A percentile compares a stretch with the other conserved stretches of the same genome.
These are phyloP conservation scores for Chrysolina americana DNA, from an alignment of 2,888 invertebrate species.

Conservation along the genomic window DNA sequence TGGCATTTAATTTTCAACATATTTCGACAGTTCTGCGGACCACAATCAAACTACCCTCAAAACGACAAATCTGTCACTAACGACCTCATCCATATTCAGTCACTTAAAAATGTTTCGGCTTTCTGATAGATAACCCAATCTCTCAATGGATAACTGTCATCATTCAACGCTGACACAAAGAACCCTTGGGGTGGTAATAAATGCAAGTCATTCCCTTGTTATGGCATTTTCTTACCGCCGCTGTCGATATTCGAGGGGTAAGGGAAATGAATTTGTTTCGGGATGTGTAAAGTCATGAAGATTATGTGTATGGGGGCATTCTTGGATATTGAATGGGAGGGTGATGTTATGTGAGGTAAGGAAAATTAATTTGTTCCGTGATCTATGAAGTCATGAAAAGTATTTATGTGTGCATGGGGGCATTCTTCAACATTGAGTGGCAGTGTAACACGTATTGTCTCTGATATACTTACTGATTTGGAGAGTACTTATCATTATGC, in stretches of 20 bases:
- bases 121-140: conserved; percentile 37
- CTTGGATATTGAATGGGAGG: conserved; percentile 38
- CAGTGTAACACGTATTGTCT: neutral
- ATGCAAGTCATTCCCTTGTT: conserved; percentile 45
- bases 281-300: conserved; percentile 51
- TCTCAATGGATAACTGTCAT: conserved; percentile 46
- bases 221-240: conserved; percentile 36
- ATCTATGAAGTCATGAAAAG: conserved; percentile 49
- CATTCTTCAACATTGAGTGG: conserved; percentile 33
- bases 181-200: conserved; percentile 35
- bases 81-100: conserved; percentile 36
- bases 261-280: conserved; percentile 48
- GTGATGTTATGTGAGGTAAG: conserved; percentile 9
- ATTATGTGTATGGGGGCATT: conserved; percentile 44
- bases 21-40: neutral
- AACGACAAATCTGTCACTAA: neutral
- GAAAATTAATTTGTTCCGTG: conserved; percentile 49
- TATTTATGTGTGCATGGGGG: neutral
- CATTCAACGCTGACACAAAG: conserved; percentile 44
- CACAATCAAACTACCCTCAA: neutral
- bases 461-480: neutral
- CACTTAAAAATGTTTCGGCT: conserved; percentile 40
- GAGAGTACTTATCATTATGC: too few relatives aligned
- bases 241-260: conserved; percentile 31
- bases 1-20: too few relatives aligned